Conservation (phyloP, 2,888 invertebrate species). For the Stramonita haemastoma region DNA sequence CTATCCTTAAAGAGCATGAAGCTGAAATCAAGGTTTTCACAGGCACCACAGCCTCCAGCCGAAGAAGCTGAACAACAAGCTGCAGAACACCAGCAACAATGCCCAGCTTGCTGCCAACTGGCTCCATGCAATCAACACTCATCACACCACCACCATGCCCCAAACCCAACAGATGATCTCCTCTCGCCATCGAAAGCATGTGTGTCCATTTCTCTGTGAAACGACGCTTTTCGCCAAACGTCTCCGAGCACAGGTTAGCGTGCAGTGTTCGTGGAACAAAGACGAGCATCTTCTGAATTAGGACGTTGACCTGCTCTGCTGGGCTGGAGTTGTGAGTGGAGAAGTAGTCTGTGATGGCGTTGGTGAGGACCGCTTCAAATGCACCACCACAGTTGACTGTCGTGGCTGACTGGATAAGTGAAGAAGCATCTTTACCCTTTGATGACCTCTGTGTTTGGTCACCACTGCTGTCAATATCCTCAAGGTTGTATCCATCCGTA, state of each 20-base stretch:
- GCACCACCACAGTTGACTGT: slow-evolving; percentile 54
- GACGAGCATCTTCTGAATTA: slow-evolving; percentile 49
- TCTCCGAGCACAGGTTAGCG: slow-evolving; percentile 37
- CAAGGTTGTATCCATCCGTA: not conserved
- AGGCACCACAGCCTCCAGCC: slow-evolving; percentile 57
- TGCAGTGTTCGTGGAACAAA: slow-evolving; percentile 51
- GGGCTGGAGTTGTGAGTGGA: slow-evolving; percentile 34
- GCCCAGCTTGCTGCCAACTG: slow-evolving; percentile 57
- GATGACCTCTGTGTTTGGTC: not conserved
- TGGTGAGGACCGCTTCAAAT: slow-evolving; percentile 55
- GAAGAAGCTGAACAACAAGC: slow-evolving; percentile 56
- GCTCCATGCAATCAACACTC: slow-evolving; percentile 52
- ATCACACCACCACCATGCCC: slow-evolving; percentile 31
- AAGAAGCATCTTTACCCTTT: not conserved
- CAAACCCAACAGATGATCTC: slow-evolving; percentile 32
- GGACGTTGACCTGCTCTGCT: slow-evolving; percentile 33
- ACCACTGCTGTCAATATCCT: not conserved
- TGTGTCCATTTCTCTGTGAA: slow-evolving; percentile 39
- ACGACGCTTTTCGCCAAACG: not conserved
- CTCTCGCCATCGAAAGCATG: slow-evolving; percentile 5
- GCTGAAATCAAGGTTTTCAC: not conserved
- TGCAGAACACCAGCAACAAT: slow-evolving; percentile 54
- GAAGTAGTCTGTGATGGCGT: slow-evolving; percentile 43
- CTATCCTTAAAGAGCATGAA: not conserved
- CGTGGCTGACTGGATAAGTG: not conserved